Percentiles rank a stretch among this genome's conserved stretches.
Evolutionary conservation across 2,888 invertebrate species (phyloP).

Genomic region (Morinoia aosen): DNA sequence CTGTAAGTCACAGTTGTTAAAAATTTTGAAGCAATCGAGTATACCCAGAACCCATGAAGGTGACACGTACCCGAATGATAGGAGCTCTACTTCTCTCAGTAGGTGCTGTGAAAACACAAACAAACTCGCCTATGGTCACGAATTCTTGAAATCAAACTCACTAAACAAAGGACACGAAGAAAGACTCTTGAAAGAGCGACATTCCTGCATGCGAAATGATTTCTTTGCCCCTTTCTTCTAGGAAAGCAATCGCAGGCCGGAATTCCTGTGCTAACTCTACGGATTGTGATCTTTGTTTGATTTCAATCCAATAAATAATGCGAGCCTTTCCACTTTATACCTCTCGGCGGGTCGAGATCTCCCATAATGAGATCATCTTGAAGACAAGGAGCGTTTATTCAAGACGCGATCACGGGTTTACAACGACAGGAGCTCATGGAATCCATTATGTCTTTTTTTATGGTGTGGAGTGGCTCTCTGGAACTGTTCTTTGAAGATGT

Average conservation of each 20-base stretch:
- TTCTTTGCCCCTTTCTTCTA: background rate
- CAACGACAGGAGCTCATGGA: background rate
- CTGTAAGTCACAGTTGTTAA: too few species aligned
- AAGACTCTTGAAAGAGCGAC: background rate
- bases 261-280: background rate
- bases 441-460: background rate
- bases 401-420: background rate
- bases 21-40: too few species aligned
- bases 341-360: background rate
- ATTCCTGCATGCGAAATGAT: constrained; percentile 45
- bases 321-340: constrained; percentile 19
- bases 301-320: background rate
- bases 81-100: too few species aligned
- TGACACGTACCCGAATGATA: too few species aligned
- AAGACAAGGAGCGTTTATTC: constrained; percentile 39
- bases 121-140: too few species aligned
- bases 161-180: background rate
- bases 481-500: background rate
- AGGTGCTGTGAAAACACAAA: too few species aligned
- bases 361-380: constrained; percentile 36
- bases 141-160: too few species aligned
- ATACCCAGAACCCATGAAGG: too few species aligned
- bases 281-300: constrained; percentile 27
- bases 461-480: background rate
- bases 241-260: background rate